Evolutionary conservation across 2,113 vertebrate species (phyloP).

Genomic region (Pterocles burchelli): DNA sequence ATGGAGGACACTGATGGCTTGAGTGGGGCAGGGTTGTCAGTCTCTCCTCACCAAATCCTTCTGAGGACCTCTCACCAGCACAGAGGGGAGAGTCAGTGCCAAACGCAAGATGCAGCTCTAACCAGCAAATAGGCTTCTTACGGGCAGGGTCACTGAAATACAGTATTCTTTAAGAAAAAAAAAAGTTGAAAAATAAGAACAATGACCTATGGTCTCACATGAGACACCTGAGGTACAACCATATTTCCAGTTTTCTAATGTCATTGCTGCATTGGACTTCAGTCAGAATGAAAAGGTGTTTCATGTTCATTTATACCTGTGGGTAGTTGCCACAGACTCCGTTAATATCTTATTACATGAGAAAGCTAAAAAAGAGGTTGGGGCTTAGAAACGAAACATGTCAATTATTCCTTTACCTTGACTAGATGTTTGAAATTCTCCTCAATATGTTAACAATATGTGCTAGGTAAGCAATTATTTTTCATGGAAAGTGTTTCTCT

Average conservation of each 20-base stretch:
- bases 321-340: background rate
- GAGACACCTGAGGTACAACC: background rate
- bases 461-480: background rate
- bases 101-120: background rate
- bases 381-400: background rate
- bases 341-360: background rate
- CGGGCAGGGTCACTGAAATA: background rate
- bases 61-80: background rate
- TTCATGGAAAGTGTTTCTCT: background rate
- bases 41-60: background rate
- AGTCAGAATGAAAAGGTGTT: background rate
- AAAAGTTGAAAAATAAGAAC: background rate
- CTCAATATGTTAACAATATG: background rate
- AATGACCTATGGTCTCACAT: background rate
- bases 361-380: background rate
- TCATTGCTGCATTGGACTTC: background rate
- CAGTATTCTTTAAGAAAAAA: background rate
- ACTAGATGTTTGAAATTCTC: background rate
- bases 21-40: fast-evolving
- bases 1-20: fast-evolving
- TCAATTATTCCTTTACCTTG: background rate
- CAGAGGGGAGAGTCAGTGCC: background rate
- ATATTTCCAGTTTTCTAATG: background rate
- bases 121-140: background rate
- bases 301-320: background rate